Base-by-base conservation (phyloP, 2,888 invertebrate genomes). In the Caenorhabditis sp. region DNA sequence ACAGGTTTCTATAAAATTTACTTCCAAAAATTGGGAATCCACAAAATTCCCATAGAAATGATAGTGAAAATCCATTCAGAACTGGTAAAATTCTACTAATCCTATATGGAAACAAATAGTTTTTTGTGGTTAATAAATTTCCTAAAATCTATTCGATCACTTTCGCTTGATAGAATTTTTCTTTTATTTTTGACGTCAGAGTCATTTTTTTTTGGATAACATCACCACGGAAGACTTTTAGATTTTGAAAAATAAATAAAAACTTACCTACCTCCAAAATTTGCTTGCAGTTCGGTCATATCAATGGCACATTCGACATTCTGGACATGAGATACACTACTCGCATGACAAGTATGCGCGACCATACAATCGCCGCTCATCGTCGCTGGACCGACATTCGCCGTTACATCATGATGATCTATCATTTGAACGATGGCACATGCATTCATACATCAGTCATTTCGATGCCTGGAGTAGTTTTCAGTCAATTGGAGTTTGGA, bases 311-410 rank as follows among this genome's bases (percentile, higher is more conserved):
- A 10, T 49, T 80, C 36, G 60, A 62, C 36, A 62, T 85, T 25
- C 77, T 67, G 2, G 67, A 56, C 4, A 31, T 77, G 49, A 68
- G 68, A 21, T 63, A 60, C 25, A 17, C 43, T 2, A 10, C 43
- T 10, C 14, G 8, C 89, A 87, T 93, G 74, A 90, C 91, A 23
- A 92, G 92, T 0, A 93, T 93, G 88, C 90, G 93, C 76, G 93
- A 94, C 88, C 93, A 94, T 85, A 93, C 93, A 79, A 93, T 92
- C 86, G 93, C 93, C 91, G 88, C 89, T 77, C 77, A 78, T 66
- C 69, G 83, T 25, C 63, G 83, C 25, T 83, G 85, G 85, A 77
- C 78, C 5, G 83, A 85, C 62, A 71, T 85, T 38, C 67, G 85
- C 58, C 65, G 85, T 57, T 85, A 85, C 88, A 92, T 92, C 1